Conservation (phyloP, 2,888 invertebrate species). For the Pyrochroa serraticornis region DNA sequence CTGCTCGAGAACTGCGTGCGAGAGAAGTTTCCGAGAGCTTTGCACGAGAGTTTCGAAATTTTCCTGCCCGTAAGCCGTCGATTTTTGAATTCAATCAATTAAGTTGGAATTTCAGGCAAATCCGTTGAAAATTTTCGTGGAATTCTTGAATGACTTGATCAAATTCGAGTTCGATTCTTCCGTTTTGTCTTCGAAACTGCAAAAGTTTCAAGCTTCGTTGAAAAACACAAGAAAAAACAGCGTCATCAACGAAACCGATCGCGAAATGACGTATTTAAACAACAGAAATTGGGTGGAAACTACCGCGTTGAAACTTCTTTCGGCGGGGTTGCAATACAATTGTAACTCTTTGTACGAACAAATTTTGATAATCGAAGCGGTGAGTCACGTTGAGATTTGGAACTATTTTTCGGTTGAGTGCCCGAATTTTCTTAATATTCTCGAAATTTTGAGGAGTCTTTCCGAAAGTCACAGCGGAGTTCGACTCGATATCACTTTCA, state of each 20-base stretch:
- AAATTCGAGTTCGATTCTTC: constrained; percentile 48
- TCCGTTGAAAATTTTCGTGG: constrained; percentile 60
- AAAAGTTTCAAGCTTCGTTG: constrained; percentile 52
- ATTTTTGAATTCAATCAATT: not conserved
- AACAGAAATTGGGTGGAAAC: constrained; percentile 65
- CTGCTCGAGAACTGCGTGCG: constrained; percentile 63
- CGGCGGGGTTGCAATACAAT: constrained; percentile 65
- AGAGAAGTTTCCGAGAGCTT: constrained; percentile 64
- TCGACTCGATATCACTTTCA: constrained; percentile 60
- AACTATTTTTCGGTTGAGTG: constrained; percentile 59
- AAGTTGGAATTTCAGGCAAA: constrained; percentile 63
- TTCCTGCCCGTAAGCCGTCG: constrained; percentile 68
- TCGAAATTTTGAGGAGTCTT: constrained; percentile 41
- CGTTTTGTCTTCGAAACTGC: constrained; percentile 47
- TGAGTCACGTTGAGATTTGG: constrained; percentile 65
- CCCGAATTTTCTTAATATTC: constrained; percentile 57
- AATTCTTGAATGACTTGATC: constrained; percentile 50
- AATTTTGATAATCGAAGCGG: constrained; percentile 66
- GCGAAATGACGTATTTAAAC: constrained; percentile 59
- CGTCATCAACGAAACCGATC: constrained; percentile 45
- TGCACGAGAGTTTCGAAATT: constrained; percentile 70
- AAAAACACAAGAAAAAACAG: constrained; percentile 46
- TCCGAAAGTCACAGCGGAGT: constrained; percentile 56
- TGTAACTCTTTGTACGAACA: constrained; percentile 70
- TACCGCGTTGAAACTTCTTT: constrained; percentile 65